Conservation (phyloP, 2,888 invertebrate genomes). For the Crepidodera aurea region DNA sequence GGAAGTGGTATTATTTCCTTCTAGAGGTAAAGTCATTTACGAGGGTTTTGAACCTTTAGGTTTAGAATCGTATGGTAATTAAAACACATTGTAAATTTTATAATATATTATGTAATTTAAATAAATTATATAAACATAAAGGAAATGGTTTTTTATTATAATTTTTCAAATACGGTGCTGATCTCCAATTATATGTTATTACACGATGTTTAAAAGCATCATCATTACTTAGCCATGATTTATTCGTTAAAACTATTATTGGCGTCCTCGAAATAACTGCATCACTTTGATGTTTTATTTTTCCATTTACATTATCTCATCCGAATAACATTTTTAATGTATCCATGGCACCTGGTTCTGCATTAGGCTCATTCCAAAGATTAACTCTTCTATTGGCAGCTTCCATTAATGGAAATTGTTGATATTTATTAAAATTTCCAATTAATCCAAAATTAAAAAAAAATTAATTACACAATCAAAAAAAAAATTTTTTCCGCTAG, state of each 20-base stretch:
- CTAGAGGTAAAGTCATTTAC: not conserved
- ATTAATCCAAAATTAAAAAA: slow-evolving; percentile 31
- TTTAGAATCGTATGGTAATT: slow-evolving; percentile 1
- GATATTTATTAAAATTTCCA: slow-evolving; percentile 34
- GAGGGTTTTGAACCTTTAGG: not conserved
- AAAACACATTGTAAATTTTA: slow-evolving; percentile 3
- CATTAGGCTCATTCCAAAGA: slow-evolving; percentile 42
- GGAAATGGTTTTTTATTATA: slow-evolving; percentile 15
- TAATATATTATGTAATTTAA: slow-evolving; percentile 11
- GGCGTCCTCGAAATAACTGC: not conserved
- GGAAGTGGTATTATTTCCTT: not conserved
- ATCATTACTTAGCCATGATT: not conserved
- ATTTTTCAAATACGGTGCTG: not conserved
- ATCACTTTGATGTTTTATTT: not conserved
- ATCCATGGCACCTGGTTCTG: slow-evolving; percentile 37
- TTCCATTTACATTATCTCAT: slow-evolving; percentile 2
- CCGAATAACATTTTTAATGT: slow-evolving; percentile 37
- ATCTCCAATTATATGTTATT: slow-evolving; percentile 8
- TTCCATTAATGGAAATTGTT: slow-evolving; percentile 40
- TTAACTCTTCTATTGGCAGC: slow-evolving; percentile 36
- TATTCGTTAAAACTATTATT: slow-evolving; percentile 6
- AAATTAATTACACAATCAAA: slow-evolving; percentile 9
- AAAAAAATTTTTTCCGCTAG: slow-evolving; percentile 9
- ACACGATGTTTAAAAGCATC: not conserved
- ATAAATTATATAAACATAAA: slow-evolving; percentile 4